A percentile compares a stretch with the other conserved stretches of the same genome.
Evolutionary conservation across 1,140 invertebrate genomes (phyloP).

Genomic region (Harpegnathos saltator): DNA sequence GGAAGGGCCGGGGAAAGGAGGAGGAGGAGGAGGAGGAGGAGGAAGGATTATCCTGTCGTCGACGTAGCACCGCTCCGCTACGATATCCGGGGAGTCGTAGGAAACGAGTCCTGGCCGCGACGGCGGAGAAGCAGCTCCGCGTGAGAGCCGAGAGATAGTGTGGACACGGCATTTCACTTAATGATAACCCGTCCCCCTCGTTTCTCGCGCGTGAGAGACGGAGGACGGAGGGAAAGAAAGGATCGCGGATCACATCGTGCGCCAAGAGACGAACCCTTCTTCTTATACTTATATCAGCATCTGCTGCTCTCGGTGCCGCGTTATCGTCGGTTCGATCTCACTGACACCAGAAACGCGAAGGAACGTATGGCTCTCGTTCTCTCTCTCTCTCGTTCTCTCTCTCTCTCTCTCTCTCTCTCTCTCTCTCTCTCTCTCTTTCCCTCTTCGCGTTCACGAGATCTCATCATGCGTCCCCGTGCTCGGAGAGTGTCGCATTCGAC

Average conservation of each 20-base stretch:
- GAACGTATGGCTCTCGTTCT: slow-evolving; percentile 15
- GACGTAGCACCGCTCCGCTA: slow-evolving; percentile 18
- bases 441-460: neutral
- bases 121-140: slow-evolving; percentile 47
- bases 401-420: too few relatives aligned
- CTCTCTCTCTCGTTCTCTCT: too few relatives aligned
- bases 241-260: slow-evolving; percentile 10
- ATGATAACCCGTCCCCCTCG: slow-evolving; percentile 82
- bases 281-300: slow-evolving; percentile 51
- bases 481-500: too few relatives aligned
- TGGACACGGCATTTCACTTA: slow-evolving; percentile 86
- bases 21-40: slow-evolving; percentile 32
- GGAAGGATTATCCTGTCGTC: slow-evolving; percentile 69
- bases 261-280: slow-evolving; percentile 34
- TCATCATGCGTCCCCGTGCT: neutral
- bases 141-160: slow-evolving; percentile 83
- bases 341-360: slow-evolving; percentile 55
- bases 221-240: slow-evolving; percentile 47
- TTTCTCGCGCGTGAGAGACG: slow-evolving; percentile 19
- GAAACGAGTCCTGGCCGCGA: slow-evolving; percentile 66
- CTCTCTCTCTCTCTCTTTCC: too few relatives aligned
- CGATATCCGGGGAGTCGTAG: slow-evolving; percentile 67
- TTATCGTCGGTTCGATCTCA: slow-evolving; percentile 62
- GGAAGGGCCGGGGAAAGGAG: neutral
- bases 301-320: slow-evolving; percentile 49